A percentile compares a stretch with the other conserved stretches of the same genome.
Conservation (phyloP, 2,113 vertebrate species). For the Dolichotis patagonum region DNA sequence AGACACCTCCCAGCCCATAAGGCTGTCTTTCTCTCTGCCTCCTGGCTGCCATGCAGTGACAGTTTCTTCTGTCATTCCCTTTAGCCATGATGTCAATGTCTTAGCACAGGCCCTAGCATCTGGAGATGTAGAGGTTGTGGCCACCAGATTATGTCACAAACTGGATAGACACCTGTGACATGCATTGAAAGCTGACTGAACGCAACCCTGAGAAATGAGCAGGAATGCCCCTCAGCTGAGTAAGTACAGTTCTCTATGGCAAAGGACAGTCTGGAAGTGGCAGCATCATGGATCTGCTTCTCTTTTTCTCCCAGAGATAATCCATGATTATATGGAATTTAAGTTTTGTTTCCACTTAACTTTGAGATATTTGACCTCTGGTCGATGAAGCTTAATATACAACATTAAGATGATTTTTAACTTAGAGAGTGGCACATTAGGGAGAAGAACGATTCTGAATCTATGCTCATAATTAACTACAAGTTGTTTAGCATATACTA, state of each 20-base stretch:
- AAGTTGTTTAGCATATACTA: accelerated
- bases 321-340: not conserved
- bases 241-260: not conserved
- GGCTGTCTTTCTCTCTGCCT: not conserved
- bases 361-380: not conserved
- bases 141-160: not conserved
- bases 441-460: not conserved
- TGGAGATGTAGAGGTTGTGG: not conserved
- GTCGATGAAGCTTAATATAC: not conserved
- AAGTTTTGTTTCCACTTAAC: constrained; percentile 20
- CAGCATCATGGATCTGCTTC: not conserved
- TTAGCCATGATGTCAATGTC: not conserved
- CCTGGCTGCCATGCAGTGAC: not conserved
- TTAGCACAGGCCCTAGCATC: not conserved
- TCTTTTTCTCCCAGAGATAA: not conserved
- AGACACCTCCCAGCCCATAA: not conserved
- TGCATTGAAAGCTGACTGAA: constrained; percentile 24
- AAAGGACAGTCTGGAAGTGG: not conserved
- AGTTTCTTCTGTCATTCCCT: not conserved
- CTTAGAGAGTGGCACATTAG: not conserved
- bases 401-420: not conserved
- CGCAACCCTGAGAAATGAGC: not conserved
- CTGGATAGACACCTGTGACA: not conserved
- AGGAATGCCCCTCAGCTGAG: not conserved
- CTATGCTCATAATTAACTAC: not conserved